Base-by-base conservation (phyloP, 2,888 invertebrate genomes). In the Athetis lepigone region DNA sequence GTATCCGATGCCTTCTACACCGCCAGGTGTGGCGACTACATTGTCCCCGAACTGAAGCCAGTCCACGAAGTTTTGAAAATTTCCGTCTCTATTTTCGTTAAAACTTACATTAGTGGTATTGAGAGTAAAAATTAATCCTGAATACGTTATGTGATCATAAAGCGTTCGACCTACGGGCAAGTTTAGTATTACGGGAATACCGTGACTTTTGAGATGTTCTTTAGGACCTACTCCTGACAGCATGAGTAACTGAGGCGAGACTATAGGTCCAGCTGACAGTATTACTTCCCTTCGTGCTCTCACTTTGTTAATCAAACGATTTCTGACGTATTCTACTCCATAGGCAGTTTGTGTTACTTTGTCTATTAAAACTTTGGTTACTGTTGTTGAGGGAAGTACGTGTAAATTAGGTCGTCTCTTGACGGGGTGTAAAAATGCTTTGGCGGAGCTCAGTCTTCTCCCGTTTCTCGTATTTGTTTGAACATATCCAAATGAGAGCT, bases 201-300 rank as follows among this genome's bases (percentile, higher is more conserved):
- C 94, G 42, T 93, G 82, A 59, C 92, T 89, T 27, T 87, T 84
- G 3, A 96, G 91, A 73, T 96, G 96, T 46, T 95, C 88, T n/a
- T 90, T 91, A 0, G 96, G 96, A 2, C 96, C 96, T 8, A 97
- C 89, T 2, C 97, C 98, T 0, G 97, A 97, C 18, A 98, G 86
- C 97, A 98, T 97, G 6, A 98, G 95, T 8, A 98, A 87, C 83
- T 98, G 98, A 0, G 98, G 98, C 0, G 97, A 96, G 77, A 97
- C 97, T 61, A 98, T 96, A 0, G 98, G 96, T 0, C 98, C 98
- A 2, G 97, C 97, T 9, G 97, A 96, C 3, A 98, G 70, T 58
- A 98, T 96, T 0, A 98, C 96, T 89, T 97, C 97, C 78, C 95
- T 96, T 43, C 95, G 91, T 0, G 96, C 97, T 58, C 81, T 84